Conservation (phyloP, 2,797 vertebrate genomes). For the Crax fasciolata region DNA sequence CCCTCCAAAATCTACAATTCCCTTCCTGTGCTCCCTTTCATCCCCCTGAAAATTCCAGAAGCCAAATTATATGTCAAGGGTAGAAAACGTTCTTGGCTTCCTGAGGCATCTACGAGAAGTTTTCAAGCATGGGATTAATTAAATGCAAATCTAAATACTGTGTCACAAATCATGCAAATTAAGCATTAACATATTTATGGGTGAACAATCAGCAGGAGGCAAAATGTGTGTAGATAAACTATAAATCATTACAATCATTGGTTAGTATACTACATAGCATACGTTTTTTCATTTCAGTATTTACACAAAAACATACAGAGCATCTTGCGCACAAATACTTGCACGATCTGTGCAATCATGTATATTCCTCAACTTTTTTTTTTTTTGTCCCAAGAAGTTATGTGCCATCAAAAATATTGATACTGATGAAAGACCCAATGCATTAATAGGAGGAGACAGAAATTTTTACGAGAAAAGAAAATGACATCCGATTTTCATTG, state of each 20-base stretch:
- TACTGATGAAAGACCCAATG: neutral
- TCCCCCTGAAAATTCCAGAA: neutral
- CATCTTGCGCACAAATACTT: neutral
- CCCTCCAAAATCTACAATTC: neutral
- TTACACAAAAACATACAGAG: neutral
- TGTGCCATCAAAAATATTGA: neutral
- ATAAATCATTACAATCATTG: neutral
- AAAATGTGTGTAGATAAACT: slow-evolving; percentile 42
- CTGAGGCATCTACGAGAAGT: neutral
- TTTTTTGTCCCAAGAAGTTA: neutral
- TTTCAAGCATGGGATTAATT: slow-evolving; percentile 34
- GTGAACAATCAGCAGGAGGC: slow-evolving; percentile 28
- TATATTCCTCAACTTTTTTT: neutral
- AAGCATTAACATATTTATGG: slow-evolving; percentile 39
- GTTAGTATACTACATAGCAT: neutral
- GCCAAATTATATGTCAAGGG: slow-evolving; percentile 26
- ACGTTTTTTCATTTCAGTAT: neutral
- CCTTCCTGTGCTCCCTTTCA: neutral
- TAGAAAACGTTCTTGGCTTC: slow-evolving; percentile 56
- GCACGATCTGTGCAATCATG: neutral
- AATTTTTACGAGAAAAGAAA: neutral
- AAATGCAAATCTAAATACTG: slow-evolving; percentile 7
- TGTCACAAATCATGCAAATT: slow-evolving; percentile 50
- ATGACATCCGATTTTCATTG: neutral
- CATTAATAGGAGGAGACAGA: neutral